phyloP scores from a whole-genome alignment of 2,113 vertebrate species.

The Neoarius graeffei region DNA sequence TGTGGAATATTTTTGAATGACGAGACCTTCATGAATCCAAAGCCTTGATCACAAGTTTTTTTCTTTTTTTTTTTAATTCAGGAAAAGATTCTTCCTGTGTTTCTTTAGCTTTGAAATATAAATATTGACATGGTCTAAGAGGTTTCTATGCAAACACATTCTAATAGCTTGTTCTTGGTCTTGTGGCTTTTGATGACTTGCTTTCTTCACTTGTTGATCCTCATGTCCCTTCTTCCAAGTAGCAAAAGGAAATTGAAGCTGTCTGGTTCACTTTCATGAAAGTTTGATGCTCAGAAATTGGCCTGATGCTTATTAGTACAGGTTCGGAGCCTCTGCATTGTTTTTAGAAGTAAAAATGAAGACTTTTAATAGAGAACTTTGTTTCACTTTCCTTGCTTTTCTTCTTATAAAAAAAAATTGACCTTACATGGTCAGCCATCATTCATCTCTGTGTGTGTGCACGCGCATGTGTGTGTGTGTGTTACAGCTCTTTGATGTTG shows the following conservation, averaged over 20 bases:
- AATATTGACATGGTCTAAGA: neutral
- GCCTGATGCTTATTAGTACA: neutral
- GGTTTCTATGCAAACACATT: neutral
- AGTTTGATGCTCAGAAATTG: neutral
- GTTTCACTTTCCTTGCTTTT: too few relatives aligned
- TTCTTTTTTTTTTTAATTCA: neutral
- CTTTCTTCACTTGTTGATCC: constrained; percentile 14
- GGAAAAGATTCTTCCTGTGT: neutral
- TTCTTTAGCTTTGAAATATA: neutral
- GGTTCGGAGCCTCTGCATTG: neutral
- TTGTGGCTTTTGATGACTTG: neutral
- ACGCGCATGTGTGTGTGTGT: neutral
- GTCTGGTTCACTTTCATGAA: neutral
- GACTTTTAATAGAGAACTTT: constrained; percentile 19
- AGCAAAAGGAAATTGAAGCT: neutral
- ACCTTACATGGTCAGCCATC: neutral
- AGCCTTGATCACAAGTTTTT: neutral
- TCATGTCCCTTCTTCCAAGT: neutral
- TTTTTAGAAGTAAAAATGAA: neutral
- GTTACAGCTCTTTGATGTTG: neutral
- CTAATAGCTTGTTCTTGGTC: neutral
- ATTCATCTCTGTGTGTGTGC: constrained; percentile 1
- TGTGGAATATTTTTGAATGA: neutral
- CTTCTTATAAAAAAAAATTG: neutral
- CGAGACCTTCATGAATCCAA: neutral